phyloP scores from a whole-genome alignment of 2,888 invertebrate genomes.

The Spisula solida region DNA sequence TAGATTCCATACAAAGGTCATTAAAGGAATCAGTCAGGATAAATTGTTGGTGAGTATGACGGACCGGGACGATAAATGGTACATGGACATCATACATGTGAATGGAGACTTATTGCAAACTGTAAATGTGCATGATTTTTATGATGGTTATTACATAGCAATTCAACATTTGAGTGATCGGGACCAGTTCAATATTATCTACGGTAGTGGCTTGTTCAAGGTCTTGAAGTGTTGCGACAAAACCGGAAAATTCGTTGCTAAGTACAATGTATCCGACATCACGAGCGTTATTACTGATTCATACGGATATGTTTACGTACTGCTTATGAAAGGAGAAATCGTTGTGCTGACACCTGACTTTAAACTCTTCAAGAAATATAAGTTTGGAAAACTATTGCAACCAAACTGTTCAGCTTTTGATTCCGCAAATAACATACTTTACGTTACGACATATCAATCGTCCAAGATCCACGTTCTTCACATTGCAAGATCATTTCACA shows the following conservation, averaged over 20 bases:
- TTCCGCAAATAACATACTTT: background rate
- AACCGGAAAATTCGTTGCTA: background rate
- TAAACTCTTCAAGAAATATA: background rate
- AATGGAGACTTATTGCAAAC: background rate
- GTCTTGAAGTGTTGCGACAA: background rate
- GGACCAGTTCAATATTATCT: background rate
- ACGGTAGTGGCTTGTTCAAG: background rate
- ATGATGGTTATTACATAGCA: background rate
- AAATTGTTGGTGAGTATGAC: slow-evolving; percentile 13
- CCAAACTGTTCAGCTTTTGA: slow-evolving; percentile 1
- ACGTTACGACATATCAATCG: slow-evolving; percentile 1
- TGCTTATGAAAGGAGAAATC: slow-evolving; percentile 7
- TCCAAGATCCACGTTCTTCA: background rate
- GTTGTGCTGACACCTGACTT: slow-evolving; percentile 18
- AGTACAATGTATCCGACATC: background rate
- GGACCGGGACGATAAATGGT: background rate
- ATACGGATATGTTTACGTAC: background rate
- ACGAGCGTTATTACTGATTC: background rate
- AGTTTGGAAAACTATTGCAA: background rate
- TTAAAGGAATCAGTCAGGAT: background rate
- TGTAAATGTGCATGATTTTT: background rate
- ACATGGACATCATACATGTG: background rate
- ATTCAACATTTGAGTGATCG: background rate
- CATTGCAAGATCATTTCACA: background rate
- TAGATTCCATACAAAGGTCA: background rate